Conservation (phyloP, 2,888 invertebrate species). For the Drosophila neoperkinsi region DNA sequence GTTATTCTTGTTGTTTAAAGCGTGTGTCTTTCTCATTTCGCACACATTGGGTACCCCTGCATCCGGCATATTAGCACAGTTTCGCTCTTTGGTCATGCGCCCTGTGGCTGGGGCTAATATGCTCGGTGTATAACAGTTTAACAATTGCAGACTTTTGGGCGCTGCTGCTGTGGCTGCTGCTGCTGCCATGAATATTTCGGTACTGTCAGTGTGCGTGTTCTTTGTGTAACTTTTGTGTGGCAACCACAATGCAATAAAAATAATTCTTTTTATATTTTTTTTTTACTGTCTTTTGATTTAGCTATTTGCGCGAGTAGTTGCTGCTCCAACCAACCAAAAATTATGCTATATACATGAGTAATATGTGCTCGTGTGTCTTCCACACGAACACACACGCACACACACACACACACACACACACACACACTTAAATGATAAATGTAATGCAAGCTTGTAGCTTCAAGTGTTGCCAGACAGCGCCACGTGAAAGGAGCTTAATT, state of each 20-base stretch:
- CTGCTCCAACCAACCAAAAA: constrained; percentile 12
- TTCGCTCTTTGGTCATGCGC: constrained; percentile 58
- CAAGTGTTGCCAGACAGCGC: background rate
- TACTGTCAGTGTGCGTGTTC: constrained; percentile 37
- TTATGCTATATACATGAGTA: constrained; percentile 9
- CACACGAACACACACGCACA: background rate
- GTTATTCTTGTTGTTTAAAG: constrained; percentile 24
- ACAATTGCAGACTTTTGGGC: constrained; percentile 75
- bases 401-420: background rate
- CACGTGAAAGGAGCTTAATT: constrained; percentile 4
- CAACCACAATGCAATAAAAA: constrained; percentile 50
- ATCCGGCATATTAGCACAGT: constrained; percentile 32
- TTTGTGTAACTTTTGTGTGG: constrained; percentile 60
- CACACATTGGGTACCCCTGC: constrained; percentile 38
- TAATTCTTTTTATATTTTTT: constrained; percentile 33
- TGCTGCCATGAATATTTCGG: constrained; percentile 26
- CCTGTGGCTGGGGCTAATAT: constrained; percentile 26
- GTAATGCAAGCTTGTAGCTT: background rate
- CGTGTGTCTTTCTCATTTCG: constrained; percentile 32
- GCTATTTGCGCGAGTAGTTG: constrained; percentile 53
- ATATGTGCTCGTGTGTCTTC: constrained; percentile 1
- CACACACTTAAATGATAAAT: constrained; percentile 18
- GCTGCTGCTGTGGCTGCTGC: constrained; percentile 31
- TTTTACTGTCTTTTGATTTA: constrained; percentile 43
- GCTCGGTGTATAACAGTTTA: constrained; percentile 67